These are phyloP conservation scores for Aulostomus chinensis DNA, from an alignment of 2,797 vertebrate genomes.

Conservation along the genomic window DNA sequence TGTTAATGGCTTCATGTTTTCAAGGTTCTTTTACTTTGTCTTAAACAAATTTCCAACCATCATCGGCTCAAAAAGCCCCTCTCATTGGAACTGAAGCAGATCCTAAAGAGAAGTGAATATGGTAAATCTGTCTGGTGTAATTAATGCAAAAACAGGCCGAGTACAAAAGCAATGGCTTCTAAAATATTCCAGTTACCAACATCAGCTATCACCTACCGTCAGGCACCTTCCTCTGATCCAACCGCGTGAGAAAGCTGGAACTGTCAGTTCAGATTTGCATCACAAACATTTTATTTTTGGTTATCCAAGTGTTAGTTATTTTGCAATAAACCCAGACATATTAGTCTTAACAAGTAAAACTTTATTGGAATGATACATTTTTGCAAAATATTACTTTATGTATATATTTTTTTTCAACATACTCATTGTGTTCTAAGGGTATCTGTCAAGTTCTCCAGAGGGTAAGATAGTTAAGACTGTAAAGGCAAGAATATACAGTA, in stretches of 20 bases:
- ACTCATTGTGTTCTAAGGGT: conserved; percentile 85
- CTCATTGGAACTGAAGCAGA: too few relatives aligned
- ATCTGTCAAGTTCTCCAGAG: conserved; percentile 86
- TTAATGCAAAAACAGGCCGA: too few relatives aligned
- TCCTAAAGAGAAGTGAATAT: too few relatives aligned
- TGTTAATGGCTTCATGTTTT: neutral
- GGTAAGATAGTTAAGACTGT: conserved; percentile 89
- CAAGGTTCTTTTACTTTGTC: neutral
- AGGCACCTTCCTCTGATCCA: too few relatives aligned
- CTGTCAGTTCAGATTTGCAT: conserved; percentile 1
- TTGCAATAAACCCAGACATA: conserved; percentile 59
- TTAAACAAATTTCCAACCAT: conserved; percentile 1
- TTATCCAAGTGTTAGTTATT: too few relatives aligned
- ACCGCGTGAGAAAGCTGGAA: too few relatives aligned
- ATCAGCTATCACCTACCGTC: too few relatives aligned
- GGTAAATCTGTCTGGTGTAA: too few relatives aligned
- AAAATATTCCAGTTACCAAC: too few relatives aligned
- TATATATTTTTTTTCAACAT: conserved; percentile 78
- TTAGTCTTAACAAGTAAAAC: conserved; percentile 88
- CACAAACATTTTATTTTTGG: too few relatives aligned
- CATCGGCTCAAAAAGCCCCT: too few relatives aligned
- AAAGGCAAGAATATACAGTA: conserved; percentile 88
- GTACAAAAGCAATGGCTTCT: too few relatives aligned
- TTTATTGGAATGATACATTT: conserved; percentile 92
- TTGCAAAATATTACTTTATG: conserved; percentile 90